Base-by-base conservation (phyloP, 1,140 invertebrate genomes). In the Drosophila ogumai region DNA sequence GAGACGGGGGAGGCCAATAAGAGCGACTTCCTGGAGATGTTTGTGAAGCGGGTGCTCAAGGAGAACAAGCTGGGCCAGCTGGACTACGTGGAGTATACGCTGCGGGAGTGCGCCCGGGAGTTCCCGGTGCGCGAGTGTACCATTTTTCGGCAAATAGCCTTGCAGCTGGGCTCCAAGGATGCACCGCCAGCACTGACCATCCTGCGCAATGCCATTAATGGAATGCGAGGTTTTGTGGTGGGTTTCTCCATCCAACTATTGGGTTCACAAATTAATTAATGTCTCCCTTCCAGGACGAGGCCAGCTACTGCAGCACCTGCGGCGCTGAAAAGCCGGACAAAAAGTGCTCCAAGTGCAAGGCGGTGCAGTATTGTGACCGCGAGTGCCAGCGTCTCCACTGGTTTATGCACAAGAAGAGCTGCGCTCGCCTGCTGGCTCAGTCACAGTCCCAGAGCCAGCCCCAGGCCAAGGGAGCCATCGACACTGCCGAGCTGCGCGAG, bases 341-440 rank as follows among this genome's bases (percentile, higher is more conserved):
- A 91, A 98, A 98, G 92, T 99, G 99, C 93, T 96, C 97, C n/a
- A 97, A 97, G 91, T 99, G 98, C 93, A 98, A 98, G 94, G 95
- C 95, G 60, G 97, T 98, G 13, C 95, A 96, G 79, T 99, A 99
- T 92, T 99, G 99, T 93, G 96, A 98, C 92, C 94, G 97, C 74
- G 95, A 96, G 81, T 99, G 99, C 93, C 99, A 99, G 93, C 95
- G 97, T 79, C 93, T 99, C 8, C 98, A 99, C 93, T 99, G 99
- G 99, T 96, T 97, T 80, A 95, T 97, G 75, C 99, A 99, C 92
- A 99, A 99, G 93, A 98, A 98, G 92, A 95, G 94, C 31, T 97
- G 96, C 79, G 94, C 95, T 9, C 93, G 95, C 77, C 93, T 95
- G 32, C 92, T 93, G 6, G 82, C 92, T 12, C 69, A 80, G 3